These are phyloP conservation scores for Hesperophylax magnus DNA, from an alignment of 1,140 invertebrate species.

Conservation along the genomic window DNA sequence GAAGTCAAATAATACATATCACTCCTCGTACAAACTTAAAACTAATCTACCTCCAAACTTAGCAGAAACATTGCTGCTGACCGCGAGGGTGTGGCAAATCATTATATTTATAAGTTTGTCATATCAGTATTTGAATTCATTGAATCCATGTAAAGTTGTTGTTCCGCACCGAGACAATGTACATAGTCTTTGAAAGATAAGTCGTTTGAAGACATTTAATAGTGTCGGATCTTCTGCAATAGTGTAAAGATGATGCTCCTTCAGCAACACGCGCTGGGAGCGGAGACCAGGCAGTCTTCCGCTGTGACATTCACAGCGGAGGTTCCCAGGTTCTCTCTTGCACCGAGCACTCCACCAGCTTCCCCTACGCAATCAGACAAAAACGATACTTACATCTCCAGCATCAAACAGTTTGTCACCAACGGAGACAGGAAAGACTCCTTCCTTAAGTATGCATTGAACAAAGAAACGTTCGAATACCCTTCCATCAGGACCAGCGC, in stretches of 20 bases:
- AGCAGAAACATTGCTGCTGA: neutral
- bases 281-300: slow-evolving; percentile 35
- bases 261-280: slow-evolving; percentile 46
- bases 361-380: slow-evolving; percentile 59
- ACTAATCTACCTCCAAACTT: neutral
- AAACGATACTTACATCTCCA: slow-evolving; percentile 53
- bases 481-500: slow-evolving; percentile 8
- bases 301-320: slow-evolving; percentile 35
- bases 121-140: slow-evolving; percentile 20
- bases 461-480: slow-evolving; percentile 28
- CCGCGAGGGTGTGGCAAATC: slow-evolving; percentile 3
- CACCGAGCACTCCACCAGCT: slow-evolving; percentile 51
- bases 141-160: neutral
- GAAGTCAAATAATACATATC: slow-evolving; percentile 4
- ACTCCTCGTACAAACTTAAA: neutral
- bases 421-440: slow-evolving; percentile 34
- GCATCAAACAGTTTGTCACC: slow-evolving; percentile 11
- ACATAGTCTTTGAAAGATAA: neutral
- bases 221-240: neutral
- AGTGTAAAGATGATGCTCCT: slow-evolving; percentile 49
- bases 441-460: slow-evolving; percentile 42
- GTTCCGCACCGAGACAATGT: neutral
- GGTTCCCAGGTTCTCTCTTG: slow-evolving; percentile 49
- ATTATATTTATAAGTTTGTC: neutral
- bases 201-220: neutral